A percentile compares a stretch with the other conserved stretches of the same genome.
Evolutionary conservation across 2,113 vertebrate species (phyloP).

Genomic region (Macquaria australasica): DNA sequence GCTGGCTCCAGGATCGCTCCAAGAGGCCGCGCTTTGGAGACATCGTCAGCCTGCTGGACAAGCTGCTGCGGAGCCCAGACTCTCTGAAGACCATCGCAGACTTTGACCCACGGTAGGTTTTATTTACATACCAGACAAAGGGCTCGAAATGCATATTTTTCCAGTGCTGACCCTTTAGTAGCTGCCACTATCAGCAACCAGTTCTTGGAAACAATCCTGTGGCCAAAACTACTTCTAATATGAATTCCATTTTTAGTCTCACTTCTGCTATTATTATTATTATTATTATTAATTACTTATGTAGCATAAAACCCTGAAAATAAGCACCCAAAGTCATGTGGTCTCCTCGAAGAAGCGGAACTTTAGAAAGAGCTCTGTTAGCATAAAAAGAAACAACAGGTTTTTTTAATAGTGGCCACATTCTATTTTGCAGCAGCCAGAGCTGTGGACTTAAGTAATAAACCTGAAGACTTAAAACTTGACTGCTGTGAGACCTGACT

Average conservation of each 20-base stretch:
- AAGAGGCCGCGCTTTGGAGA: constrained; percentile 94
- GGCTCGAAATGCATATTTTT: constrained; percentile 21
- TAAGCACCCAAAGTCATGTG: background rate
- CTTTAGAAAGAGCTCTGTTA: background rate
- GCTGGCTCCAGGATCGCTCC: constrained; percentile 94
- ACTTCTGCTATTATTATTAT: background rate
- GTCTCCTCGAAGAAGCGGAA: background rate
- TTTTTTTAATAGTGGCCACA: background rate
- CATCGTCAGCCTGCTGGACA: constrained; percentile 95
- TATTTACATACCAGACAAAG: constrained; percentile 13
- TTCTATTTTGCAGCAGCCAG: constrained; percentile 2
- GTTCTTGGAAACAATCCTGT: constrained; percentile 7
- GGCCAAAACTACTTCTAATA: constrained; percentile 24
- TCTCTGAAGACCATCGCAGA: constrained; percentile 94
- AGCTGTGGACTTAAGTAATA: background rate
- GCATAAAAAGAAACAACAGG: background rate
- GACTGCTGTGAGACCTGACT: background rate
- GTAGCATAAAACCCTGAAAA: constrained; percentile 16
- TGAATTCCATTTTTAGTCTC: constrained; percentile 9
- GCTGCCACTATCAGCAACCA: constrained; percentile 12
- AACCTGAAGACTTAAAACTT: background rate
- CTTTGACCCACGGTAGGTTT: constrained; percentile 94
- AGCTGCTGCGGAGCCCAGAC: constrained; percentile 93
- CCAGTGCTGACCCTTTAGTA: background rate
- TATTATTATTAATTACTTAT: background rate